phyloP scores from a whole-genome alignment of 2,888 invertebrate species.

The Polymixis flavicincta region DNA sequence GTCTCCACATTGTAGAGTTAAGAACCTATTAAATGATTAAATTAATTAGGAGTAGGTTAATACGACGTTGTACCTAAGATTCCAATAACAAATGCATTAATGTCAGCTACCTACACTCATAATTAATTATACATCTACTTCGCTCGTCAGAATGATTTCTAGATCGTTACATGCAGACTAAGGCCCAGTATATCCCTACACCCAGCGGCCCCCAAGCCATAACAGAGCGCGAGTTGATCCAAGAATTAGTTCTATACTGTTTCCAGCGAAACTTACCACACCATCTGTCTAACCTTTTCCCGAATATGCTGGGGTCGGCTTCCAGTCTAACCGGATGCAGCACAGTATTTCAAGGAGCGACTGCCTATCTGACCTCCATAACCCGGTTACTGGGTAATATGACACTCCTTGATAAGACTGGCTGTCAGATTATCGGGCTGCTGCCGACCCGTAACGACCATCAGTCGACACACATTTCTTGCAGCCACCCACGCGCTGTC shows the following conservation, averaged over 20 bases:
- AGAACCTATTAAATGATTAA: conserved; percentile 7
- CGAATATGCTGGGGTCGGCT: no score
- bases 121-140: not conserved
- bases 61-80: not conserved
- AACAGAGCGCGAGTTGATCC: not conserved
- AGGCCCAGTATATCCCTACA: not conserved
- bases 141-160: not conserved
- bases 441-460: no score
- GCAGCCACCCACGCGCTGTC: not conserved
- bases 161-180: not conserved
- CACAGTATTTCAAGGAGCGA: no score
- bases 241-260: not conserved
- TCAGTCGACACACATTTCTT: not conserved
- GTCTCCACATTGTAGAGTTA: not conserved
- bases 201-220: not conserved
- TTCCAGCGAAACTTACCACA: not conserved
- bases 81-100: conserved; percentile 18
- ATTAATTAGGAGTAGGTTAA: conserved; percentile 19
- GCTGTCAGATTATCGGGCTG: no score
- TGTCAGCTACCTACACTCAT: conserved; percentile 1
- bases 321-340: no score
- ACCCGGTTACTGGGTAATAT: no score
- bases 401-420: no score
- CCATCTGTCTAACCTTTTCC: no score
- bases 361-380: no score